phyloP scores from a whole-genome alignment of 1,140 invertebrate species.

The Homarus americanus region DNA sequence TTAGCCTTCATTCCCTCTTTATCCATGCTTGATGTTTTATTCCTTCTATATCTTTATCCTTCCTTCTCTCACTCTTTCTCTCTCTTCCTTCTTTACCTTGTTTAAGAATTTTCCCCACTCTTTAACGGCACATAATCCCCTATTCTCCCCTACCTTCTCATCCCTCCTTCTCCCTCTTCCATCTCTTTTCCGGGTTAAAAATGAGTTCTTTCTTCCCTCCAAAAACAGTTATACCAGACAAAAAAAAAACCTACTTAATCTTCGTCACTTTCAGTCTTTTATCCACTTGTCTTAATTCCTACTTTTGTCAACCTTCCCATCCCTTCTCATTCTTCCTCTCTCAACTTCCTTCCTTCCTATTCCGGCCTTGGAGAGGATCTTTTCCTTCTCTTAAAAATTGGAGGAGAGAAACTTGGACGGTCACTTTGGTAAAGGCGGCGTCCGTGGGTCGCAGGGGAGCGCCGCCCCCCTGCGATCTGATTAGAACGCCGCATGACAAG shows the following conservation, averaged over 20 bases:
- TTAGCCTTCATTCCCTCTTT: too few species aligned
- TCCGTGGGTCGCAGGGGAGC: not conserved
- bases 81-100: not conserved
- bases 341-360: not conserved
- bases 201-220: not conserved
- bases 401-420: not conserved
- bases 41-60: too few species aligned
- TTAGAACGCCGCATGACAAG: not conserved
- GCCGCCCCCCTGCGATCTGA: not conserved
- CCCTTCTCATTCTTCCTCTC: not conserved
- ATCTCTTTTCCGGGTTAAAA: not conserved
- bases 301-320: not conserved
- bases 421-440: not conserved
- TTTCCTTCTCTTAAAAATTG: not conserved
- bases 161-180: slow-evolving; percentile 9
- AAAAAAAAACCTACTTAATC: too few species aligned
- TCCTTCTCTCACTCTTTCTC: not conserved
- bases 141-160: not conserved
- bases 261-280: too few species aligned
- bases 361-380: not conserved
- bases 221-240: not conserved
- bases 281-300: too few species aligned
- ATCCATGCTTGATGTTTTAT: too few species aligned
- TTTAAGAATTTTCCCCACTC: not conserved
- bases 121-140: not conserved